Evolutionary conservation across 2,888 invertebrate genomes (phyloP), one percentile per base, ranked within the genome.

Genomic region (Timema podura): DNA sequence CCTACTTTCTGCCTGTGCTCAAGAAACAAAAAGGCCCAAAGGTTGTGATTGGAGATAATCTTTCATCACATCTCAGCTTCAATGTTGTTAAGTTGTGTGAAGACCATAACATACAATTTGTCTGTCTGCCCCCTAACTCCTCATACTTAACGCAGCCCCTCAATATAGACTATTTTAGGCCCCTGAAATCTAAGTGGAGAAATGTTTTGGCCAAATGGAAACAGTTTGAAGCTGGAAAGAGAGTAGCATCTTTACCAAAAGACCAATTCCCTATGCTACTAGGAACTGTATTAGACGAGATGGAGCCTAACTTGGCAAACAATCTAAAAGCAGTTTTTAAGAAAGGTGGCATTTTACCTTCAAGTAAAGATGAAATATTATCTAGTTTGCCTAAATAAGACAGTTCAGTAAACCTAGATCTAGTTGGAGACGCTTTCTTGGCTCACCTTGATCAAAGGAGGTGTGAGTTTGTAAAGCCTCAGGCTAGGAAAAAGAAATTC

Each of bases 111-210:
- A 65, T 30, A 2, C 1, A 30, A 65, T 65, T 65, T 10, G 45
- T 65, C 9, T 65, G 65, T 5, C 46, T 65, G 8, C 77, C 76
- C 9, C 71, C 75, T 13, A 77, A 77, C 71, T 65, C 71, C 10
- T 75, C 75, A 9, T 75, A 76, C 68, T 48, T 75, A 9, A 72
- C 73, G 7, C 75, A 76, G 30, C 74, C 76, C 10, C 66, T 75
- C 13, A 75, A 76, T 72, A 75, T 77, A 3, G 73, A 74, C 6
- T 74, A 72, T 59, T 78, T 76, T 68, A 44, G 67, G 8, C 76
- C 76, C 10, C 73, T 75, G 68, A 77, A 77, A 65, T 64, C 59
- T 46, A 54, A 65, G 9, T 78, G 77, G 78, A 49, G 73, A 54
- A 64, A 49, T 51, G 67, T 75, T 9, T 49, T 76, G 16, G 61